Evolutionary conservation across 2,797 vertebrate genomes (phyloP), one percentile per base, ranked within the genome.

Genomic region (Neostethus bicornis): DNA sequence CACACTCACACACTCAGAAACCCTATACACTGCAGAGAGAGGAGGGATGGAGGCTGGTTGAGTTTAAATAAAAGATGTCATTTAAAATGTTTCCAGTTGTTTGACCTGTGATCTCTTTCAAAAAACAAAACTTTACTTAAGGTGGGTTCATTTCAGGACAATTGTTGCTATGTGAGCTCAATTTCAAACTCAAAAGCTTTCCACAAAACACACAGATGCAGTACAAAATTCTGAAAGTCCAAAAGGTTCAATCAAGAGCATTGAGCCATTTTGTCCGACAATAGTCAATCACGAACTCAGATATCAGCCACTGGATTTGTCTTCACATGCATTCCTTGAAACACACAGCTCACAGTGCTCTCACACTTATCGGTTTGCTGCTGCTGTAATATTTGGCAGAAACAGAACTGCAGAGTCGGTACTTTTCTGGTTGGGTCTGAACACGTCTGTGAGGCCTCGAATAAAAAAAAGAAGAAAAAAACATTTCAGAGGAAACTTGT

Each of bases 91-190:
- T 55, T 73, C 39, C 68, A 66, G 42, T 44, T n/a, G 63, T n/a
- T 34, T 77, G 64, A 82, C 81, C 81, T 82, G 44, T 80, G 68
- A 81, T 69, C 70, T 23, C 28, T 20, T 37, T 65, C 70, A 68
- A 53, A 79, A 75, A 69, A 76, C 53, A 63, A 71, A n/a, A n/a
- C n/a, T n/a, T 77, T 20, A 26, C 47, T 23, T 10, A 3, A n/a
- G 12, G 7, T 2, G 21, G 4, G n/a, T 26, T 19, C 7, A 13
- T 51, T 57, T 38, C 28, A 37, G 17, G 16, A 29, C 24, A 20
- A 43, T 23, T 6, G 10, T 38, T 59, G 77, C 75, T 85, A 85
- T 85, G 51, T 35, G 38, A 31, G 56, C 73, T 75, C 68, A 80
- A 76, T 79, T 66, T 42, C 38, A 54, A 46, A 14, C 34, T 46